These are phyloP conservation scores for Colossoma macropomum DNA, from an alignment of 2,113 vertebrate species.

Conservation along the genomic window DNA sequence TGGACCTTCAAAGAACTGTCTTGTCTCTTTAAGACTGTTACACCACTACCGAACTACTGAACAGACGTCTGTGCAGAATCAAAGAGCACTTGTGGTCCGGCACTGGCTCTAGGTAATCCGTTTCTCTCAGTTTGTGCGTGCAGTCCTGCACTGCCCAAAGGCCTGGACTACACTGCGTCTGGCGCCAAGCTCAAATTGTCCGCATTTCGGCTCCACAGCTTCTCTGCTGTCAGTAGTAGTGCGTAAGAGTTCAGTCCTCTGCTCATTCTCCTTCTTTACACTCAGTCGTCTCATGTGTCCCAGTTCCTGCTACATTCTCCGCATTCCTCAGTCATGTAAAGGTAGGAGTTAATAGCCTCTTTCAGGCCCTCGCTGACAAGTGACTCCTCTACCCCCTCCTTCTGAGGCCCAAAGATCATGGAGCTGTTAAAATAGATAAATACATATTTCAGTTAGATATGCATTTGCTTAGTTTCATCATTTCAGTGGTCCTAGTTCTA, in stretches of 20 bases:
- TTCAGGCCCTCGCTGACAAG: conserved; percentile 79
- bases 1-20: no score
- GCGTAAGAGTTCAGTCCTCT: neutral
- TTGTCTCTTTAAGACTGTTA: neutral
- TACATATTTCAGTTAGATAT: neutral
- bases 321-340: conserved; percentile 73
- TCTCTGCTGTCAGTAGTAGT: neutral
- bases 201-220: neutral
- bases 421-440: conserved; percentile 64
- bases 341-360: conserved; percentile 81
- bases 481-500: no score
- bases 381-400: conserved; percentile 47
- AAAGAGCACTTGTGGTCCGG: no score
- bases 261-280: neutral
- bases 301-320: conserved; percentile 50
- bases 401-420: conserved; percentile 62
- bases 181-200: neutral
- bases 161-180: neutral
- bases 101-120: no score
- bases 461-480: no score
- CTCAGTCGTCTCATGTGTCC: conserved; percentile 31
- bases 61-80: neutral
- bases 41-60: neutral
- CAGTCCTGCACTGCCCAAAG: neutral
- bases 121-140: neutral